Conservation (phyloP, 1,140 invertebrate species). For the Sycophila sp. region DNA sequence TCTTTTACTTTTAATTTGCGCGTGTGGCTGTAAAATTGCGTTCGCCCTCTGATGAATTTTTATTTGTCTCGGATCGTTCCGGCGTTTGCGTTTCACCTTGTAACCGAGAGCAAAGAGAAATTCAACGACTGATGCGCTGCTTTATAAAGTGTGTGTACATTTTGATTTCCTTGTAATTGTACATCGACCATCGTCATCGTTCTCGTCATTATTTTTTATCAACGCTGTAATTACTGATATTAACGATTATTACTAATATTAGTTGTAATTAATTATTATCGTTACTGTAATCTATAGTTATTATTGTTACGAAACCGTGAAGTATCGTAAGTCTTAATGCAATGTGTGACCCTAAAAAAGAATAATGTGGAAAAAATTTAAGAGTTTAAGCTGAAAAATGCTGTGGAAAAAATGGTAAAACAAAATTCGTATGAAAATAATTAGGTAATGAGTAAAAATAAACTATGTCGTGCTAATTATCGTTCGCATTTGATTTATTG, state of each 20-base stretch:
- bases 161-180: background rate
- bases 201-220: background rate
- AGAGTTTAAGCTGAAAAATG: background rate
- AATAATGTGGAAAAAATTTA: background rate
- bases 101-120: background rate
- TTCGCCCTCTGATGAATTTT: no score
- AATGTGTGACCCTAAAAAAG: background rate
- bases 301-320: slow-evolving; percentile 7
- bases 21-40: no score
- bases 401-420: background rate
- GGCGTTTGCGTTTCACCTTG: no score
- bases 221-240: background rate
- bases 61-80: no score
- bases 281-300: slow-evolving; percentile 11
- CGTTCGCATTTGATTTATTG: slow-evolving; percentile 15
- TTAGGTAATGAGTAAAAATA: slow-evolving; percentile 27
- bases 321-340: background rate
- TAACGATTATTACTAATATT: background rate
- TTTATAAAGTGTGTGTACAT: background rate
- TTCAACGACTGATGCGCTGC: slow-evolving; percentile 11
- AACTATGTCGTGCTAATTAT: slow-evolving; percentile 26
- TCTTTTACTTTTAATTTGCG: no score
- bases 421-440: slow-evolving; percentile 5
- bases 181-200: background rate
- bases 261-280: background rate